Percentiles rank a stretch among this genome's conserved stretches.
Conservation (phyloP, 2,797 vertebrate species). For the Sarcophilus harrisii region DNA sequence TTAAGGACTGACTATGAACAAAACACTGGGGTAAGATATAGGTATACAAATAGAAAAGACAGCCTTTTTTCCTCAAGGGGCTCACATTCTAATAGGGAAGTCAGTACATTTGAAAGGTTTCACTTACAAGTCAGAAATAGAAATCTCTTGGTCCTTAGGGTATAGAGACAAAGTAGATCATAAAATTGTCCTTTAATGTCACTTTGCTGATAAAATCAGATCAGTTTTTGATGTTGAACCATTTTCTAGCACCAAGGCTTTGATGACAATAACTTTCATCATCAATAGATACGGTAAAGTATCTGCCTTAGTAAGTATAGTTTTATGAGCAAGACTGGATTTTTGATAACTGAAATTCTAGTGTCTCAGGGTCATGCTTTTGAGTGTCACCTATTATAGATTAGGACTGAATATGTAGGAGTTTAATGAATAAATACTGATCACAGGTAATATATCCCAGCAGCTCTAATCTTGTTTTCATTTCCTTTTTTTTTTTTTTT, state of each 20-base stretch:
- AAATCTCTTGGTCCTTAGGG: neutral
- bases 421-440: constrained; percentile 23
- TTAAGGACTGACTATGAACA: neutral
- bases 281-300: neutral
- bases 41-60: neutral
- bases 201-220: neutral
- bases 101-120: neutral
- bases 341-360: constrained; percentile 38
- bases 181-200: no score
- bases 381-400: constrained; percentile 4
- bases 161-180: neutral
- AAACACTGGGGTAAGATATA: neutral
- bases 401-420: constrained; percentile 33
- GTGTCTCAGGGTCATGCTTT: constrained; percentile 23
- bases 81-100: neutral
- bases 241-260: neutral
- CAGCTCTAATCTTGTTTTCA: constrained; percentile 23
- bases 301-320: neutral
- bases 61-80: neutral
- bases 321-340: neutral
- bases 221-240: neutral
- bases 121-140: neutral
- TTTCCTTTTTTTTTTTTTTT: constrained; percentile 53
- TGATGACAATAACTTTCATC: neutral
- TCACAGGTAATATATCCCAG: neutral